These are phyloP conservation scores for Eledona agricola DNA, from an alignment of 2,888 invertebrate genomes.

Conservation along the genomic window DNA sequence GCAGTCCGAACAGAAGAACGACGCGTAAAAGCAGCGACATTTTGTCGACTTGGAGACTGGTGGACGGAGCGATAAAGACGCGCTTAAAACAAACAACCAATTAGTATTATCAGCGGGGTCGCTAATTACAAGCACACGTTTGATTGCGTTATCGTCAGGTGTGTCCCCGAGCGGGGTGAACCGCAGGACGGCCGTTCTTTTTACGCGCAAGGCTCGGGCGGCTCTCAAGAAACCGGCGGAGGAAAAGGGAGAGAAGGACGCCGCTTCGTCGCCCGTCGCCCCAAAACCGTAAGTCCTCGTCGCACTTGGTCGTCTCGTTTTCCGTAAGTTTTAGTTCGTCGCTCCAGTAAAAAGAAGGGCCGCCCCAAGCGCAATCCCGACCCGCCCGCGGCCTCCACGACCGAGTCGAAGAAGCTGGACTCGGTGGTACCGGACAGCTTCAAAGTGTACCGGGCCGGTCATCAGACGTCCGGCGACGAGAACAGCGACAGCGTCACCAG, in stretches of 20 bases:
- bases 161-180: conserved; percentile 70
- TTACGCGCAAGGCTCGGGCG: conserved; percentile 77
- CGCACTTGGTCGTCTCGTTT: neutral
- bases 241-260: conserved; percentile 61
- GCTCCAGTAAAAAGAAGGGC: conserved; percentile 50
- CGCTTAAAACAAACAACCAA: too few species aligned
- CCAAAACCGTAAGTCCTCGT: conserved; percentile 16
- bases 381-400: conserved; percentile 17
- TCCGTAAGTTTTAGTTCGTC: conserved; percentile 3
- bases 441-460: conserved; percentile 64
- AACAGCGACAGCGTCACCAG: conserved; percentile 61
- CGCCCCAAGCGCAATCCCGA: conserved; percentile 58
- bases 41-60: too few species aligned
- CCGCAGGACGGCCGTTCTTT: conserved; percentile 78
- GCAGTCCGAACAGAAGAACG: too few species aligned
- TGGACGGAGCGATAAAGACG: too few species aligned
- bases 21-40: too few species aligned
- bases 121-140: neutral
- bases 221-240: conserved; percentile 58
- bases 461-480: conserved; percentile 58
- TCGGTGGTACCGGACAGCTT: conserved; percentile 65
- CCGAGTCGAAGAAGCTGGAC: conserved; percentile 44
- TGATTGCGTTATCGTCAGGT: conserved; percentile 39
- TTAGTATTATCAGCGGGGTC: neutral
- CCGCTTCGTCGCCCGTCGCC: conserved; percentile 56